Base-by-base conservation (phyloP, 30 jellyfish, hydroid and myxozoan genomes). In the Aurelia aurita complex sp. Pacific region DNA sequence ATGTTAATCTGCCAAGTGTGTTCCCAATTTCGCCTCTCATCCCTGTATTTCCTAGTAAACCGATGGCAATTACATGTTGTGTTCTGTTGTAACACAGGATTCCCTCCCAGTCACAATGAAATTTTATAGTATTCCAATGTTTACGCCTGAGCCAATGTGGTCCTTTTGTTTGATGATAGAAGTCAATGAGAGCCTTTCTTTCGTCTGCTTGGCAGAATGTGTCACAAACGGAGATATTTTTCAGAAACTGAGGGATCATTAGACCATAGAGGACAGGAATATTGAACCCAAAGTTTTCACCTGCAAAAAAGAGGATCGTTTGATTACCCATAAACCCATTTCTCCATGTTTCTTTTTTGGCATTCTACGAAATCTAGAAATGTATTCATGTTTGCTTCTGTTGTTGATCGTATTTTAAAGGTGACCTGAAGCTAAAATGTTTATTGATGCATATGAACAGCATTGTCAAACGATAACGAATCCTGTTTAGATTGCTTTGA, bases 21-120 rank as follows among this genome's bases (percentile, higher is more conserved):
- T 17, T 36, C 62, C 87, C 90, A 43, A 43, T 43, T 19, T 34
- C 35, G 38, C 96, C 96, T 13, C 66, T 8, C 87, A 87, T 87
- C 14, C 89, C 90, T 5, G 62, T 68, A 60, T 87, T 79, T 12
- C 82, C 87, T 77, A 69, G 54, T 13, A 87, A 69, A 4, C 79
- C 18, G 62, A 87, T 70, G 16, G 96, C 96, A 5, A 87, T 70
- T 6, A 87, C 82, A 46, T 79, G 90, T 18, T 11, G 18, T 3
- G 87, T 87, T 32, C 85, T 29, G 63, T 54, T 70, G 85, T 75
- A 79, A 67, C 96, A 87, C 16, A 87, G 61, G 18, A 87, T 40
- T 1, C 96, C 96, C 35, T 87, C 96, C 96, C 96, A 87, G 68
- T 87, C 83, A 55, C 96, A 87, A 59, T 67, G 42, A 68, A 67